Conservation (phyloP, 1,140 invertebrate species). For the Tetragnatha versicolor region DNA sequence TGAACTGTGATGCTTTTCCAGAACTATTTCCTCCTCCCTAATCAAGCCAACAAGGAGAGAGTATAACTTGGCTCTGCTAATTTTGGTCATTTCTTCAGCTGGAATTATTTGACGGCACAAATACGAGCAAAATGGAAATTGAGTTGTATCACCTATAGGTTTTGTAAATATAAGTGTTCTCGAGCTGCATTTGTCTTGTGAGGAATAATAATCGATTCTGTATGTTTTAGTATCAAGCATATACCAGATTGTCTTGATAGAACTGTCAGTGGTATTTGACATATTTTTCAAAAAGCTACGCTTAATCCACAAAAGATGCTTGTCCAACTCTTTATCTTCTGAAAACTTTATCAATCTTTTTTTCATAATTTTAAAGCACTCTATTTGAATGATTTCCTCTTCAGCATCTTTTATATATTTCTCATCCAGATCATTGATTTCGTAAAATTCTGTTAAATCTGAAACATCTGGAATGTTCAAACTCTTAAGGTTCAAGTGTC, state of each 20-base stretch:
- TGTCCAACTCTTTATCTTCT: background rate
- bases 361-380: slow-evolving; percentile 16
- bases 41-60: background rate
- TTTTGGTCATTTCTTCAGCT: background rate
- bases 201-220: slow-evolving; percentile 18
- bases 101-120: slow-evolving; percentile 17
- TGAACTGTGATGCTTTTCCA: background rate
- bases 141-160: background rate
- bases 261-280: background rate
- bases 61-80: background rate
- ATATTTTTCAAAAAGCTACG: background rate
- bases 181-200: background rate
- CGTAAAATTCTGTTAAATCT: slow-evolving; percentile 10
- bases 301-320: slow-evolving; percentile 4
- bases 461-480: background rate
- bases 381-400: slow-evolving; percentile 13
- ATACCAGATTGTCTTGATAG: slow-evolving; percentile 24
- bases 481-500: slow-evolving; percentile 5
- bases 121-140: slow-evolving; percentile 6
- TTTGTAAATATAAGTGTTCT: slow-evolving; percentile 25
- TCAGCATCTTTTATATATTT: background rate
- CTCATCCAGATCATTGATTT: background rate
- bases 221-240: slow-evolving; percentile 9
- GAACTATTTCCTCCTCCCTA: slow-evolving; percentile 2
- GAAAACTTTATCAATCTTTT: background rate